Base-by-base conservation (phyloP, 1,140 invertebrate genomes). In the Bombus haemorrhoidalis region DNA sequence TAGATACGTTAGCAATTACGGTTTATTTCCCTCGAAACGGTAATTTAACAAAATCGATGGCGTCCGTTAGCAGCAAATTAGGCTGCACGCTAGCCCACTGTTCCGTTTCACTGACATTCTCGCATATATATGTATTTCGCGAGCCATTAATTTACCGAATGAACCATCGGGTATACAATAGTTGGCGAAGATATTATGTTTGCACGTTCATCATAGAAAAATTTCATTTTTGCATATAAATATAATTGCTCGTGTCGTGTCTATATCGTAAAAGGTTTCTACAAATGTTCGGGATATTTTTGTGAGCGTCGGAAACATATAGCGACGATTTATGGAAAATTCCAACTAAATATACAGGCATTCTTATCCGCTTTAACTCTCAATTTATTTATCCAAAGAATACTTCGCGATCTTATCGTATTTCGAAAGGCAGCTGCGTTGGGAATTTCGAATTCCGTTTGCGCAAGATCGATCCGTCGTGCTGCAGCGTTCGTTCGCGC, bases 381-480 rank as follows among this genome's bases (percentile, higher is more conserved):
- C 39, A 53, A 74, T 69, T 88, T 86, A 83, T 88, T 85, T 81
- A 64, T 57, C 32, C 66, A 78, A 85, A 77, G n/a, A 43, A 43
- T 77, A n/a, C 32, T 15, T 25, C 18, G 28, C 8, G 39, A 68
- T 73, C 37, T 69, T 13, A 28, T 28, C 10, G 53, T 53, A 71
- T 79, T 71, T 88, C 74, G 75, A 75, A 79, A 82, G 76, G 32
- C 53, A 69, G 28, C 69, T 10, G 59, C 34, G 32, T 13, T 41
- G 9, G 28, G 2, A 39, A 13, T 64, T 77, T 77, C 71, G 32
- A 76, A 39, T 28, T 39, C 22, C 66, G 62, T 79, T 79, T 79
- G 32, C 39, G 22, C n/a, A n/a, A 37, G n/a, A 79, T 68, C 28
- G 77, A 79, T 37, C 9, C 43, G 12, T 28, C 43, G n/a, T 47